A percentile compares a stretch with the other conserved stretches of the same genome.
Evolutionary conservation across 2,113 vertebrate genomes (phyloP).

Genomic region (Microcebus lehilahytsara): DNA sequence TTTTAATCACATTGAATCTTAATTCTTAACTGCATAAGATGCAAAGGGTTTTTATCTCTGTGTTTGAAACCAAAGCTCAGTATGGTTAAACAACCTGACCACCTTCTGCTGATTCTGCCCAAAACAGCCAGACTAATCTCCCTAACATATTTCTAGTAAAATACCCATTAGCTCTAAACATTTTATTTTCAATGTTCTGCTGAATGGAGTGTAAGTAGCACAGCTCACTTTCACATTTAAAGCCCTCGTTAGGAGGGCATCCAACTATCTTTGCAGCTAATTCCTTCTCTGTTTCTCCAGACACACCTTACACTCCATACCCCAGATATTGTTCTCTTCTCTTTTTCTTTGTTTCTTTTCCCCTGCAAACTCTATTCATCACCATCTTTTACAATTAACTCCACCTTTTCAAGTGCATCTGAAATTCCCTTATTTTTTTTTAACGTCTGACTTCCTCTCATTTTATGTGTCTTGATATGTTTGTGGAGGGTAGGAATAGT

Average conservation of each 20-base stretch:
- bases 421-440: background rate
- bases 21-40: background rate
- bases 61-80: background rate
- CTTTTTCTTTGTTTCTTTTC: background rate
- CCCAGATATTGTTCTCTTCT: background rate
- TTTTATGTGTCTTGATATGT: background rate
- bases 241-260: background rate
- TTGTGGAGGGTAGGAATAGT: too few species aligned
- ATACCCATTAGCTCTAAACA: background rate
- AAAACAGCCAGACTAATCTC: background rate
- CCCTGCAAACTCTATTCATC: background rate
- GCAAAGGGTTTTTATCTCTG: background rate
- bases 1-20: background rate
- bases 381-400: background rate
- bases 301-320: background rate
- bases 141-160: too few species aligned
- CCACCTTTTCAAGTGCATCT: background rate
- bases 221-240: background rate
- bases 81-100: accelerated
- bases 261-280: background rate
- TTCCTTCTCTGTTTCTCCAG: background rate
- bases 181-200: background rate
- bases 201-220: too few species aligned
- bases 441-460: background rate
- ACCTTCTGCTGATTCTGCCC: background rate